Base-by-base conservation (phyloP, 2,797 vertebrate genomes). In the Argyrosomus regius region DNA sequence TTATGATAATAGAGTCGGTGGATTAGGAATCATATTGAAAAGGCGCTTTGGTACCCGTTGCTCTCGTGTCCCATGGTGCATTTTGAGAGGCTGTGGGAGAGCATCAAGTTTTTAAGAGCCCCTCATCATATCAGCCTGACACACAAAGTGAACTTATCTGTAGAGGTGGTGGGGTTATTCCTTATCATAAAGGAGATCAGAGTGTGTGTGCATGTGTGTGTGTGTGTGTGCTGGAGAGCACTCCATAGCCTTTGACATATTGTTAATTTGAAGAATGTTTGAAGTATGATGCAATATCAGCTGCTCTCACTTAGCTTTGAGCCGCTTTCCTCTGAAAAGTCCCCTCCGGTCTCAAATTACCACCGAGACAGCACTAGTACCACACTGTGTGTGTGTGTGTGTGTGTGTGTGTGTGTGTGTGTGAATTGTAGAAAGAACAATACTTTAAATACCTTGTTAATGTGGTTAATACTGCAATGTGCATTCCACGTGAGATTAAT, bases 261-360 rank as follows among this genome's bases (percentile, higher is more conserved):
- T 96, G 92, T 91, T 97, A 96, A 96, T 97, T 96, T 96, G 95
- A 96, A 96, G 96, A 97, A 97, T 96, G 96, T 97, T 97, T 96
- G 95, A 95, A 96, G 95, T 93, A 95, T 95, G 95, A 96, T 96
- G 96, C 95, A 95, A 96, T 95, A 96, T 97, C 96, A 97, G 96
- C 96, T 97, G 96, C 93, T 91, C 96, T 95, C 94, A 96, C 96
- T 94, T 95, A 97, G 95, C 95, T 96, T 94, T 95, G 95, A 83
- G 74, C 93, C 94, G 96, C 95, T 96, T 96, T 95, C 91, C 95
- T 96, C 95, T 94, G 93, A 97, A 97, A 96, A 93, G 88, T 95
- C 95, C 95, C 77, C 53, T 95, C 94, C 92, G 87, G 93, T 94
- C 95, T 97, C 96, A 93, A 77, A 94, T 97, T 97, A 95, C 96